Evolutionary conservation across 1,140 invertebrate species (phyloP).

Genomic region (Papilio dardanus): DNA sequence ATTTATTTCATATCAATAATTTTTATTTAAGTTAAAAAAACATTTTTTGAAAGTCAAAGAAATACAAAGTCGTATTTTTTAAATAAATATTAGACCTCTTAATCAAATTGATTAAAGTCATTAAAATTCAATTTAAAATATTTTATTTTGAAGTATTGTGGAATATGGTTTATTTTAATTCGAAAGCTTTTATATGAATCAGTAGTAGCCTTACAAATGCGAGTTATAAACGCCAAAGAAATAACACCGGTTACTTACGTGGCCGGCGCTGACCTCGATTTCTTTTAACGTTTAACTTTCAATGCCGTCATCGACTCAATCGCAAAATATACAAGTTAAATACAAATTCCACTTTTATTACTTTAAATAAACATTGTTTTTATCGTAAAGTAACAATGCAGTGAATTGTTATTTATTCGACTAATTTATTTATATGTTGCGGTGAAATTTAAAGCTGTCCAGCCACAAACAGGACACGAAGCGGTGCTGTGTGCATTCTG

Average conservation of each 20-base stretch:
- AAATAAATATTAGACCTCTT: conserved; percentile 1
- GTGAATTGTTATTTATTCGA: conserved; percentile 12
- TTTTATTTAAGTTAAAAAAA: conserved; percentile 14
- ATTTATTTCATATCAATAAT: conserved; percentile 3
- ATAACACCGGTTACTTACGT: conserved; percentile 72
- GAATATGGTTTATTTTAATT: neutral
- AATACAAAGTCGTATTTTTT: conserved; percentile 29
- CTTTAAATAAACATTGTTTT: conserved; percentile 21
- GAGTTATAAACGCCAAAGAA: conserved; percentile 57
- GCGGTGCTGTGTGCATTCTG: conserved; percentile 72
- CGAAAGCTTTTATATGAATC: conserved; percentile 25
- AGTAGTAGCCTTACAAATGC: conserved; percentile 19
- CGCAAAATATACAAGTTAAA: conserved; percentile 50
- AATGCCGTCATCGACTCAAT: conserved; percentile 69
- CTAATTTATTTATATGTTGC: neutral
- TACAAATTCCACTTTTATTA: conserved; percentile 16
- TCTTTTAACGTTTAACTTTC: conserved; percentile 81
- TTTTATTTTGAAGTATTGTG: neutral
- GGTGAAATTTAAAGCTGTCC: conserved; percentile 1
- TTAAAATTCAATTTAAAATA: neutral
- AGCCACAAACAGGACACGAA: conserved; percentile 54
- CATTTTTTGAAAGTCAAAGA: neutral
- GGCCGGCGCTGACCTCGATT: conserved; percentile 80
- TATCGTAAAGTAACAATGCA: neutral
- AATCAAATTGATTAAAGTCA: neutral